Evolutionary conservation across 2,888 invertebrate species (phyloP), one percentile per base, ranked within the genome.

Genomic region (Cetonia aurata): DNA sequence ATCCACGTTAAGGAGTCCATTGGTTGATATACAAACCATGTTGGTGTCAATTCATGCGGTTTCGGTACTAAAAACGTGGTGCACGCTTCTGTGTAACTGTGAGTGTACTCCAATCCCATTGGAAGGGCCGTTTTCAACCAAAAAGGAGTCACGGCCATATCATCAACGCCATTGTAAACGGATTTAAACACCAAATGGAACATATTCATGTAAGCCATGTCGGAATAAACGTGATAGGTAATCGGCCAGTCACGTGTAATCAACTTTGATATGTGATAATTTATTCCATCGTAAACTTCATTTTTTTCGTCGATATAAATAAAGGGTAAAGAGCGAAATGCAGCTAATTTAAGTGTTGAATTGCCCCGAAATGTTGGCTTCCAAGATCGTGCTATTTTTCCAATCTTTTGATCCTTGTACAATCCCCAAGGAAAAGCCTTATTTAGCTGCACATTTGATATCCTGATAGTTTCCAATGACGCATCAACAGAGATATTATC

Each of bases 21-120:
- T 6, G 76, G 72, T 57, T 72, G 74, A 42, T 71, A 73, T 15
- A 76, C 62, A 52, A 76, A 77, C 8, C 72, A 74, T 0, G 53
- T 68, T 53, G 68, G 33, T 8, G 71, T 67, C 13, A 73, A 53
- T 6, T 74, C 41, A 41, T 67, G 59, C 1, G 77, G 74, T 70
- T 76, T 75, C 0, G 74, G 75, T 46, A 77, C 76, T 25, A 77
- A 50, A 67, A 77, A 76, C 1, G 76, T 77, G 9, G 69, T 69
- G 65, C 77, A 77, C 6, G 71, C 56, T 56, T 68, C 68, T 6
- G 53, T 50, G 15, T 71, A 71, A 17, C 65, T 55, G 4, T 53
- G 46, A 10, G 68, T 67, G n/a, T 65, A 37, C 25, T 71, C 71
- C 1, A 71, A 33, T 10, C 33, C 19, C 13, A 41, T 55, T n/a